Conservation (phyloP, 2,113 vertebrate genomes). For the Pipa parva region DNA sequence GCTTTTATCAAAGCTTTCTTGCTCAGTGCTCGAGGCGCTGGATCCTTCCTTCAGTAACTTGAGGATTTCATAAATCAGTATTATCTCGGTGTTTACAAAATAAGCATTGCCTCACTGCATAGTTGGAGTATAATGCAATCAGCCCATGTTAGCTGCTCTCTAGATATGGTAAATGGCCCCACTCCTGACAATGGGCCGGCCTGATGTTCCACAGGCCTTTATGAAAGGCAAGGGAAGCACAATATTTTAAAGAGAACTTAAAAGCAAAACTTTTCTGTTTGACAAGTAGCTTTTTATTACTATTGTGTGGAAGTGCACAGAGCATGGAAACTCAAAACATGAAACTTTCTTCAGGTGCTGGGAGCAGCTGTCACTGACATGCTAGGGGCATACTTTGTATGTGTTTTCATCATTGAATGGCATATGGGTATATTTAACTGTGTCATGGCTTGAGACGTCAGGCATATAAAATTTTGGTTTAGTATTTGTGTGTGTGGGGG, state of each 20-base stretch:
- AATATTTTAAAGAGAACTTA: slow-evolving; percentile 53
- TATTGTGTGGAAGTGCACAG: slow-evolving; percentile 47
- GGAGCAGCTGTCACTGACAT: slow-evolving; percentile 57
- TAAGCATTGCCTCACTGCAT: slow-evolving; percentile 45
- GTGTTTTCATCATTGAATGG: slow-evolving; percentile 52
- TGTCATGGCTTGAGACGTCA: neutral
- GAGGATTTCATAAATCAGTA: slow-evolving; percentile 41
- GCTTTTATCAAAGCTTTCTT: slow-evolving; percentile 2
- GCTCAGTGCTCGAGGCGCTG: neutral
- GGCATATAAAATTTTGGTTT: no score
- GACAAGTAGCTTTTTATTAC: slow-evolving; percentile 56
- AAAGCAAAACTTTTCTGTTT: slow-evolving; percentile 58
- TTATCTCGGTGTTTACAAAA: slow-evolving; percentile 40
- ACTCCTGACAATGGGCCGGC: neutral
- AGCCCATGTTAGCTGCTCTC: slow-evolving; percentile 48
- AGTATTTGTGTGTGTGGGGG: no score
- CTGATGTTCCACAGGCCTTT: slow-evolving; percentile 45
- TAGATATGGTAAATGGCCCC: slow-evolving; percentile 47
- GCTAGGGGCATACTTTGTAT: slow-evolving; percentile 50
- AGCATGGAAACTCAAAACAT: slow-evolving; percentile 50
- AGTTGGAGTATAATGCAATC: slow-evolving; percentile 34
- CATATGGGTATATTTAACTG: slow-evolving; percentile 48
- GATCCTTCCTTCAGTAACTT: slow-evolving; percentile 4
- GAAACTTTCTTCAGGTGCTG: slow-evolving; percentile 58
- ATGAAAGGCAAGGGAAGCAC: slow-evolving; percentile 59